Evolutionary conservation across 1,140 invertebrate species (phyloP), one percentile per base, ranked within the genome.

Genomic region (Hycleus cichorii): DNA sequence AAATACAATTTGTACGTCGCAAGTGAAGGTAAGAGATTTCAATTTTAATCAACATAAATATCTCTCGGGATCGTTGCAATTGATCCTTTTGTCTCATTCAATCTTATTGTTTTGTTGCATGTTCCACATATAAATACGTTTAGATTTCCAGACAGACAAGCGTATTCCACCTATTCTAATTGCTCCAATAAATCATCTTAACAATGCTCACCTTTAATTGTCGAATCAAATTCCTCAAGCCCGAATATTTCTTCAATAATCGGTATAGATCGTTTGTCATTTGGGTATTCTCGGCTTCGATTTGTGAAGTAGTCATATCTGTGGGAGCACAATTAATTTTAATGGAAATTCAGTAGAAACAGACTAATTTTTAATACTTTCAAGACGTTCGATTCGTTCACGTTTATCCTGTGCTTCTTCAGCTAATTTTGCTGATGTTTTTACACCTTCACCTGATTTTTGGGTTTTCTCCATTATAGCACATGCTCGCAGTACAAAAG

Each of bases 251-350:
- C 75, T 94, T 95, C 49, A 95, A 75, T 49, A 94, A 79, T 68
- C 91, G 83, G 72, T 95, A 95, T 46, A 95, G 79, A 72, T 95
- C 92, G 73, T 94, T 95, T 62, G 90, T 94, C 83, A 95, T 86
- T 75, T 92, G 90, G n/a, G 90, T 94, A 71, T 95, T 95, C 74
- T 95, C 92, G 6, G 86, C 82, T 72, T 93, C 89, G 63, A 96
- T 93, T 75, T 93, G 90, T n/a, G 88, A 86, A 42, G 89, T 92
- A 53, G 88, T 93, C 88, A 93, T 90, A 74, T 89, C 91, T 94
- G 78, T 46, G 83, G 81, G 59, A 58, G 64, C 55, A 57, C 49
- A 62, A 65, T 39, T 38, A 27, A 49, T 39, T 39, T 39, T 6
- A 10, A 6, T 39, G 39, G 39, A 39, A 39, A 39, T 39, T 39